These are phyloP conservation scores for Cepaea nemoralis DNA, from an alignment of 1,140 invertebrate genomes.

Conservation along the genomic window DNA sequence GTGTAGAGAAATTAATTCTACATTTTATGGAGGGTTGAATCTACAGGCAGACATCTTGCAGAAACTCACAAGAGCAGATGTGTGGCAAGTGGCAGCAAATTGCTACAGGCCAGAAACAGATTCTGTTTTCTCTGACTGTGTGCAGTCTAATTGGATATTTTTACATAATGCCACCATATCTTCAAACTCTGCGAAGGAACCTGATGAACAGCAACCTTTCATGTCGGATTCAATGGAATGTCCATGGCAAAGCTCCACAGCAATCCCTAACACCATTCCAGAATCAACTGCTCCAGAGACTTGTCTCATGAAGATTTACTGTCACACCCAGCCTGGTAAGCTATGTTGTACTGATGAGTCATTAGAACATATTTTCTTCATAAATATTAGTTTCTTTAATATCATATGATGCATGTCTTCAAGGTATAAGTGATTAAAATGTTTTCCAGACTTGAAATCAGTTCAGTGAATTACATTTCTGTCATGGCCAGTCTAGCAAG, in stretches of 20 bases:
- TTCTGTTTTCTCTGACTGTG: background rate
- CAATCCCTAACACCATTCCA: background rate
- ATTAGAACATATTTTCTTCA: no score
- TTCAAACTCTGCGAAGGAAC: background rate
- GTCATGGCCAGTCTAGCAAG: no score
- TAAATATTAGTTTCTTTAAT: no score
- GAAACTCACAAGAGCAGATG: background rate
- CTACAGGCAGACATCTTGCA: background rate
- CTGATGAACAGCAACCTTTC: background rate
- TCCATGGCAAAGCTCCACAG: background rate
- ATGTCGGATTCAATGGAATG: background rate
- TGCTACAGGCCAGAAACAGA: slow-evolving; percentile 9
- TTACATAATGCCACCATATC: background rate
- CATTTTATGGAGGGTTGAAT: background rate
- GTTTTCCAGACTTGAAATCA: no score
- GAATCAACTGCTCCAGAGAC: background rate
- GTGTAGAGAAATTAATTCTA: background rate
- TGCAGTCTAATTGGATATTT: background rate
- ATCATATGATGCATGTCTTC: no score
- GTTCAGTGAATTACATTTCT: no score
- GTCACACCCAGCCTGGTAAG: background rate
- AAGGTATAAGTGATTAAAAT: no score
- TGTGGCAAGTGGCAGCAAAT: background rate
- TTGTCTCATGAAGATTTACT: background rate
- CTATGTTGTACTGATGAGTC: no score